These are phyloP conservation scores for Dermatemys mawii DNA, from an alignment of 2,113 vertebrate genomes.

Conservation along the genomic window DNA sequence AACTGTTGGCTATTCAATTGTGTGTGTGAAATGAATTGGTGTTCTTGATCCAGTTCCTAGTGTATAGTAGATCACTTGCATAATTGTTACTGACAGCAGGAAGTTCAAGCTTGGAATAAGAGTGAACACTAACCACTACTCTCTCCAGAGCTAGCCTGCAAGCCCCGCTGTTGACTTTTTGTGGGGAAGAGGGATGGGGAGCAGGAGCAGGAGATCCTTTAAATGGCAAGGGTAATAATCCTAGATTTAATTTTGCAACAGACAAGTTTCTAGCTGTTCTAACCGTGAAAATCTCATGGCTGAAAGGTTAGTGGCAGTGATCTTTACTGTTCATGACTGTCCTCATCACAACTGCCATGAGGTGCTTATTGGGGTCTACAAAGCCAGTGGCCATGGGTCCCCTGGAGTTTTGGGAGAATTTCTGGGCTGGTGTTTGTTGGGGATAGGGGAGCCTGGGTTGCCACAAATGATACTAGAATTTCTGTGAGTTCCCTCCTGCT, in stretches of 20 bases:
- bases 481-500: background rate
- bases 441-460: background rate
- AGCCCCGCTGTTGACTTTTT: background rate
- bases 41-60: background rate
- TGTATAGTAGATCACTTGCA: background rate
- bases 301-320: background rate
- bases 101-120: background rate
- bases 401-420: background rate
- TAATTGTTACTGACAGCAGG: background rate
- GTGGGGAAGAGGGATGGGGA: background rate
- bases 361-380: background rate
- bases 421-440: background rate
- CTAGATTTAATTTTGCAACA: background rate
- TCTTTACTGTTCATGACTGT: background rate
- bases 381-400: background rate
- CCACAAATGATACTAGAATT: background rate
- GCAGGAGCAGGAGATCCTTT: background rate
- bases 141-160: background rate
- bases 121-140: background rate
- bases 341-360: background rate
- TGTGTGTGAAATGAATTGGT: background rate
- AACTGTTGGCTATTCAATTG: background rate
- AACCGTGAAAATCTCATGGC: background rate
- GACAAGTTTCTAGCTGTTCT: background rate
- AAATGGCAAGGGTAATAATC: background rate